These are phyloP conservation scores for Drosophila sturtevanti DNA, from an alignment of 1,140 invertebrate species.

Conservation along the genomic window DNA sequence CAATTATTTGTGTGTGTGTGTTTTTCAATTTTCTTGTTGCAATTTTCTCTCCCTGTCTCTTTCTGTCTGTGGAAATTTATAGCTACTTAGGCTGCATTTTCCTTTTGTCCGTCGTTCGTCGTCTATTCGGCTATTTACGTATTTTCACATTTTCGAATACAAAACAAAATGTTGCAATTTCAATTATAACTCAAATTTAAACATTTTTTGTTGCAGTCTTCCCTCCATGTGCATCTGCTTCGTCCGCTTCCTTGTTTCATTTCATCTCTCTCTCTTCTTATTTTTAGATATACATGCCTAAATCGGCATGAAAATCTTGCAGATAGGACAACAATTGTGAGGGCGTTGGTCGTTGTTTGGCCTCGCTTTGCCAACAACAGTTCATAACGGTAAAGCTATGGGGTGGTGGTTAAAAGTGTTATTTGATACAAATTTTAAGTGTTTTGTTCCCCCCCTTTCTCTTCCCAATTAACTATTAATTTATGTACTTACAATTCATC, in stretches of 20 bases:
- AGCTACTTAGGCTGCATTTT: slow-evolving; percentile 52
- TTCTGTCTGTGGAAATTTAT: slow-evolving; percentile 55
- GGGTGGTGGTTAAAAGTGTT: background rate
- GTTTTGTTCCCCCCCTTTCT: background rate
- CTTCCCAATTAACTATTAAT: background rate
- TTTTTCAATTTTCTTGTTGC: slow-evolving; percentile 13
- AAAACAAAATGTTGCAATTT: background rate
- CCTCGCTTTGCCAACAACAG: slow-evolving; percentile 92
- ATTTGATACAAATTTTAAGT: background rate
- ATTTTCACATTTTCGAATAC: background rate
- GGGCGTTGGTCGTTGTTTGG: slow-evolving; percentile 92
- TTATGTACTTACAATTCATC: slow-evolving; percentile 93
- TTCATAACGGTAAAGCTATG: slow-evolving; percentile 95
- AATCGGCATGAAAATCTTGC: slow-evolving; percentile 94
- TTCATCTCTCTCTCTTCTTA: slow-evolving; percentile 15
- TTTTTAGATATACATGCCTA: slow-evolving; percentile 89
- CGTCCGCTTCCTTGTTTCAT: background rate
- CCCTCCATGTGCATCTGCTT: slow-evolving; percentile 11
- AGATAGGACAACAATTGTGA: slow-evolving; percentile 92
- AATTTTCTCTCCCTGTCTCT: slow-evolving; percentile 10
- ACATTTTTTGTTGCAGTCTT: slow-evolving; percentile 25
- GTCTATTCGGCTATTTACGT: background rate
- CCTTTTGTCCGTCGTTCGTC: background rate
- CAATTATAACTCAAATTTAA: background rate
- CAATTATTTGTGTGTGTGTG: background rate